Conservation (phyloP, 30 jellyfish, hydroid and myxozoan genomes). For the Cassiopea andromeda region DNA sequence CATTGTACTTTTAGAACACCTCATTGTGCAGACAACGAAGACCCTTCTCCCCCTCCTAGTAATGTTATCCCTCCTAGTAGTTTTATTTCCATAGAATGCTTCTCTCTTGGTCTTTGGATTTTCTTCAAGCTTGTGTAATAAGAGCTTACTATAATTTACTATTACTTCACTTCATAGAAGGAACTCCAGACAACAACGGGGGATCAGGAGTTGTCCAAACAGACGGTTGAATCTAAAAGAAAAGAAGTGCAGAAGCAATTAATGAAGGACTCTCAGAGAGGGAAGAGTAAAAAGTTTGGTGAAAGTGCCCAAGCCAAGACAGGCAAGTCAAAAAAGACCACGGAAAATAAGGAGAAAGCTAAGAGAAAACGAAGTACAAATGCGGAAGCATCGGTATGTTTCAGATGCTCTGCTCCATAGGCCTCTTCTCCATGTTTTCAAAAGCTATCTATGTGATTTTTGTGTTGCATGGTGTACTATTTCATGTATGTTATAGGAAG, state of each 20-base stretch:
- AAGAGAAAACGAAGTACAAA: conserved; percentile 21
- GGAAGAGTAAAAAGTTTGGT: background rate
- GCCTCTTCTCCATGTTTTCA: background rate
- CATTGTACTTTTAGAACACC: too few species aligned
- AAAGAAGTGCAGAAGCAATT: background rate
- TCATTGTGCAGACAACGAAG: too few species aligned
- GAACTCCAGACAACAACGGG: background rate
- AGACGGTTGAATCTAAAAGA: background rate
- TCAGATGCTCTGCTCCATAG: background rate
- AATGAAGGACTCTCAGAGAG: background rate
- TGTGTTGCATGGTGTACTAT: too few species aligned
- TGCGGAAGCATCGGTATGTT: conserved; percentile 8
- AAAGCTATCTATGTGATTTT: too few species aligned
- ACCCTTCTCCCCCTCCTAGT: too few species aligned
- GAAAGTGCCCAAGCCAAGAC: background rate
- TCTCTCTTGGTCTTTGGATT: too few species aligned
- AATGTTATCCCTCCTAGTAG: too few species aligned
- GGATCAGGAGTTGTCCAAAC: background rate
- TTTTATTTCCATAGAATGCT: too few species aligned
- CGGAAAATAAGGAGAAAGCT: conserved; percentile 21
- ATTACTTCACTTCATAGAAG: background rate
- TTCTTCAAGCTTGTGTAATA: too few species aligned
- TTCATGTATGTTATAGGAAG: too few species aligned
- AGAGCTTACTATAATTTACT: too few species aligned
- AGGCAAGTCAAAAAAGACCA: background rate